phyloP scores from a whole-genome alignment of 2,113 vertebrate genomes.

The Ellobius talpinus region DNA sequence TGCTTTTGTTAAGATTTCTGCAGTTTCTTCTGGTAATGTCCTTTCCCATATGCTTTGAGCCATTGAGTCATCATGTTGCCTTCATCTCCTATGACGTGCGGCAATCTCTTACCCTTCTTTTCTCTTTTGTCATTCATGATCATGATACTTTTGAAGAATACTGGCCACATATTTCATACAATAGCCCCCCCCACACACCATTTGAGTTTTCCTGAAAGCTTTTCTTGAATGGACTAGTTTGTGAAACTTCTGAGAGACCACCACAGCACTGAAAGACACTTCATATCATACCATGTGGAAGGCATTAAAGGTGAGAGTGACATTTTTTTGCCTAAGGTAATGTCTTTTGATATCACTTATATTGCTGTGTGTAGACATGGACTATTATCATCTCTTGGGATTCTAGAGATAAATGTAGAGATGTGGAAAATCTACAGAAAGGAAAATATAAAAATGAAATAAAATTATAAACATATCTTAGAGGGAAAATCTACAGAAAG shows the following conservation, averaged over 20 bases:
- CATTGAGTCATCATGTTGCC: neutral
- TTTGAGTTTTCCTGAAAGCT: slow-evolving; percentile 3
- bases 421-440: neutral
- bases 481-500: neutral
- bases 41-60: neutral
- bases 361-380: neutral
- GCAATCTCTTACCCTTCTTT: neutral
- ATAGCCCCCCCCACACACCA: too few relatives aligned
- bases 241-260: neutral
- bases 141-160: neutral
- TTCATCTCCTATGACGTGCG: neutral
- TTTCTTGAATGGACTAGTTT: neutral
- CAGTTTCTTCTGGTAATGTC: neutral
- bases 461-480: neutral
- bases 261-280: neutral
- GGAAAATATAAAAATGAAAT: neutral
- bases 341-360: neutral
- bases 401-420: slow-evolving; percentile 24
- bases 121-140: neutral
- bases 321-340: neutral
- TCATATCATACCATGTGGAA: neutral
- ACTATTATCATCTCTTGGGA: neutral
- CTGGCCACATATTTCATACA: neutral
- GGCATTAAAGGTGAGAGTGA: neutral
- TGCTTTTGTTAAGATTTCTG: neutral